These are phyloP conservation scores for Eupeodes latifasciatus DNA, from an alignment of 2,888 invertebrate species.

Conservation along the genomic window DNA sequence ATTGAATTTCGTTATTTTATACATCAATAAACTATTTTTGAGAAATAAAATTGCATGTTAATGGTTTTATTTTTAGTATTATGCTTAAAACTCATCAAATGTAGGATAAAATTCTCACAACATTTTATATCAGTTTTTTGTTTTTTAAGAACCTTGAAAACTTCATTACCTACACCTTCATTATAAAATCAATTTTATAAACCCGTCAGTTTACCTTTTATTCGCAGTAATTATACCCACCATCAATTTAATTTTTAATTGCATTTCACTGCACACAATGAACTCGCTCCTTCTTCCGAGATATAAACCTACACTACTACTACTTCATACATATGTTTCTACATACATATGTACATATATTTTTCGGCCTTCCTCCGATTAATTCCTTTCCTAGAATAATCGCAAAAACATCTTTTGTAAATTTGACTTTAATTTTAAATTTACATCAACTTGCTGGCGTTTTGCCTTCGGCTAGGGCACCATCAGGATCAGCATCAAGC, in stretches of 20 bases:
- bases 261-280: constrained; percentile 49
- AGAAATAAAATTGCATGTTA: too few relatives aligned
- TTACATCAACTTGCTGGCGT: not conserved
- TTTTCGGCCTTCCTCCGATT: not conserved
- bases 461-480: constrained; percentile 14
- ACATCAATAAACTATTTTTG: too few relatives aligned
- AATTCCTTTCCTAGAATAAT: constrained; percentile 9
- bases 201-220: constrained; percentile 38
- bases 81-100: too few relatives aligned
- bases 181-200: too few relatives aligned
- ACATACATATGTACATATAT: not conserved
- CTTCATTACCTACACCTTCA: too few relatives aligned
- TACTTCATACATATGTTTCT: too few relatives aligned
- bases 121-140: too few relatives aligned
- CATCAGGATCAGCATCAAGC: not conserved
- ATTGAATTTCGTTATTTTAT: too few relatives aligned
- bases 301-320: too few relatives aligned
- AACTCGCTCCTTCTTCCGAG: not conserved
- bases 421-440: constrained; percentile 18
- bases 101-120: too few relatives aligned
- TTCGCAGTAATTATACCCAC: constrained; percentile 37
- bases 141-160: too few relatives aligned
- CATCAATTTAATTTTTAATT: constrained; percentile 43
- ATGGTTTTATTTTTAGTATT: too few relatives aligned
- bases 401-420: constrained; percentile 6